A percentile compares a stretch with the other conserved stretches of the same genome.
phyloP scores from a whole-genome alignment of 2,888 invertebrate species.

The Rosalia funebris region DNA sequence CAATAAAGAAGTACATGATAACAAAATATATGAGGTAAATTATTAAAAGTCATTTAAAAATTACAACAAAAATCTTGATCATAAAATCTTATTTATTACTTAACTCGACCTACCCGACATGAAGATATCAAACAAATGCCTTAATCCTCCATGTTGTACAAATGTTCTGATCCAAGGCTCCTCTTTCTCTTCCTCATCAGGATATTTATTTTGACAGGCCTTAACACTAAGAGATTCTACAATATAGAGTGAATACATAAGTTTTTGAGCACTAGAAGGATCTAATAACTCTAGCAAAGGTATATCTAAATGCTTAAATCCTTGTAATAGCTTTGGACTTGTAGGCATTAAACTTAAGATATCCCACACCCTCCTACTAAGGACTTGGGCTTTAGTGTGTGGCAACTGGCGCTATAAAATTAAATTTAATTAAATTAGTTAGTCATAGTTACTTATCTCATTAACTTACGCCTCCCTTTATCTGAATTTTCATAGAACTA shows the following conservation, averaged over 20 bases:
- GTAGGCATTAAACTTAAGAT: conserved; percentile 91
- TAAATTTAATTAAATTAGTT: conserved; percentile 20
- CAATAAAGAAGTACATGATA: no score
- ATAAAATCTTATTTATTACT: no score
- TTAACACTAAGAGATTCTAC: conserved; percentile 77
- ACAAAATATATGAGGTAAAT: no score
- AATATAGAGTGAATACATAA: conserved; percentile 95
- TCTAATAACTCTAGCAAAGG: conserved; percentile 82
- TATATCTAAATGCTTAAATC: conserved; percentile 81
- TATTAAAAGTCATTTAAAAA: no score
- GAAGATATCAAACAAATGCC: conserved; percentile 90
- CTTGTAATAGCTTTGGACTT: conserved; percentile 84
- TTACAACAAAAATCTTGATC: no score
- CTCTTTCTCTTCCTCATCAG: conserved; percentile 46
- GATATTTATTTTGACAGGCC: conserved; percentile 43
- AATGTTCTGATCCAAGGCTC: conserved; percentile 80
- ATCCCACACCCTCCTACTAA: conserved; percentile 94
- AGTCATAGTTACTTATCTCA: conserved; percentile 3
- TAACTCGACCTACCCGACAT: conserved; percentile 75
- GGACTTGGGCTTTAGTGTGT: conserved; percentile 87
- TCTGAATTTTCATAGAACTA: conserved; percentile 84
- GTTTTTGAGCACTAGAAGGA: conserved; percentile 89
- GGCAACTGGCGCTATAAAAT: conserved; percentile 72
- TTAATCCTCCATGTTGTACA: conserved; percentile 86
- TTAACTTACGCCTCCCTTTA: conserved; percentile 72